Evolutionary conservation across 2,888 invertebrate species (phyloP).

Genomic region (Rambutsinella grinnellia): DNA sequence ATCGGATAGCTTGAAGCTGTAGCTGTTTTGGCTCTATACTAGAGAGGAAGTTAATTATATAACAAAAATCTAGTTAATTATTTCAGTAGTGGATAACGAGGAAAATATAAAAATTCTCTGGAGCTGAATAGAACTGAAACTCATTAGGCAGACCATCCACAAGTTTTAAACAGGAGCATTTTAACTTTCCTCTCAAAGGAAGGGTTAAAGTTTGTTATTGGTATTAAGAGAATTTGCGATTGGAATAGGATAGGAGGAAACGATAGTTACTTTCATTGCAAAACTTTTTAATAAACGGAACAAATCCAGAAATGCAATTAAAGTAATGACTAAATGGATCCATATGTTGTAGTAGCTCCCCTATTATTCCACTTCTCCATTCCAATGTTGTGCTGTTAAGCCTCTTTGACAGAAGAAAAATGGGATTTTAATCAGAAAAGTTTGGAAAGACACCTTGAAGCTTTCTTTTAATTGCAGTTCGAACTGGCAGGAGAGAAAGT

Average conservation of each 20-base stretch:
- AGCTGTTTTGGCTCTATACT: not conserved
- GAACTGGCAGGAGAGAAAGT: constrained; percentile 9
- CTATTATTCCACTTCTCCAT: constrained; percentile 27
- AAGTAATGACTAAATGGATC: constrained; percentile 55
- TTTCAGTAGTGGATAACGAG: too few species aligned
- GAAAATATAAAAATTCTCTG: too few species aligned
- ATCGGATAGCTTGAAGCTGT: constrained; percentile 2
- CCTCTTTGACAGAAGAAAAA: constrained; percentile 51
- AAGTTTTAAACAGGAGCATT: too few species aligned
- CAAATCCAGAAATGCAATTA: constrained; percentile 55
- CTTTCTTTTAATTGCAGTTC: constrained; percentile 54
- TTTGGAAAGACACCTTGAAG: constrained; percentile 55
- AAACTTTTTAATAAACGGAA: constrained; percentile 55
- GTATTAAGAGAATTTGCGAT: too few species aligned
- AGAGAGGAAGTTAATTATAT: too few species aligned
- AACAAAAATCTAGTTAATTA: too few species aligned
- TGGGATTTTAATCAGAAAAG: constrained; percentile 55
- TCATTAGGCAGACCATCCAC: too few species aligned
- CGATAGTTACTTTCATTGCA: constrained; percentile 45
- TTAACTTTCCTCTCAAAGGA: too few species aligned
- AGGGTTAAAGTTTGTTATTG: too few species aligned
- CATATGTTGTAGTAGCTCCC: constrained; percentile 22
- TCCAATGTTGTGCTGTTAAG: constrained; percentile 34
- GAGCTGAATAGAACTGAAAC: too few species aligned
- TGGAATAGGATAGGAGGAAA: too few species aligned